Conservation (phyloP, 2,888 invertebrate species). For the Apodemia mormo region DNA sequence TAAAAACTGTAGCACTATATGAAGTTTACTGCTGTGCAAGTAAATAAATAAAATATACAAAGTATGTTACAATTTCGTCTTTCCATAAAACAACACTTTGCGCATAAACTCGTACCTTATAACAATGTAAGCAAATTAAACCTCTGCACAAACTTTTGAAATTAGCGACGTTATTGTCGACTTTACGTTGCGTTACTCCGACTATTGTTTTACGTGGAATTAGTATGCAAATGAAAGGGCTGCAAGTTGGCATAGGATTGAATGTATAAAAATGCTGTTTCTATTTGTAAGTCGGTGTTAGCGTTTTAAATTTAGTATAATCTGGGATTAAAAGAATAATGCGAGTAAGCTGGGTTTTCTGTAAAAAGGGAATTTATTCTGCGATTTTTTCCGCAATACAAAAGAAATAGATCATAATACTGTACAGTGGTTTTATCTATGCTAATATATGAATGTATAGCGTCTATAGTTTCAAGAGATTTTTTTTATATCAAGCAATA, state of each 20-base stretch:
- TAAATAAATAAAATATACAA: no score
- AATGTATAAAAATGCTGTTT: neutral
- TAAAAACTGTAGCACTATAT: no score
- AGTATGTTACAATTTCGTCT: neutral
- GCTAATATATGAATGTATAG: no score
- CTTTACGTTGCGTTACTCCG: constrained; percentile 35
- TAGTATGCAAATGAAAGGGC: constrained; percentile 38
- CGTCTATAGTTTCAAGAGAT: no score
- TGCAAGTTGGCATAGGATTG: constrained; percentile 13
- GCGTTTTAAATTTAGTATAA: neutral
- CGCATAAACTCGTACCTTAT: constrained; percentile 19
- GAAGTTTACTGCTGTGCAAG: no score
- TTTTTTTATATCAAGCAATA: no score
- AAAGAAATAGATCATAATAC: no score
- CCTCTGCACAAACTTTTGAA: constrained; percentile 36
- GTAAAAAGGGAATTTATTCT: neutral
- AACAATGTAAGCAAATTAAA: constrained; percentile 38
- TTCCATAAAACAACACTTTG: constrained; percentile 7
- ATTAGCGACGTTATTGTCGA: constrained; percentile 41
- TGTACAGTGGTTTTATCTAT: no score
- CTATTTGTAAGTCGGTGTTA: constrained; percentile 1
- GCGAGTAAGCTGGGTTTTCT: neutral
- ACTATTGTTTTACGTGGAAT: constrained; percentile 34
- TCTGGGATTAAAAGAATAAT: constrained; percentile 1
- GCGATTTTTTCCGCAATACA: no score